Conservation (phyloP, 1,140 invertebrate genomes). For the Lethrus apterus region DNA sequence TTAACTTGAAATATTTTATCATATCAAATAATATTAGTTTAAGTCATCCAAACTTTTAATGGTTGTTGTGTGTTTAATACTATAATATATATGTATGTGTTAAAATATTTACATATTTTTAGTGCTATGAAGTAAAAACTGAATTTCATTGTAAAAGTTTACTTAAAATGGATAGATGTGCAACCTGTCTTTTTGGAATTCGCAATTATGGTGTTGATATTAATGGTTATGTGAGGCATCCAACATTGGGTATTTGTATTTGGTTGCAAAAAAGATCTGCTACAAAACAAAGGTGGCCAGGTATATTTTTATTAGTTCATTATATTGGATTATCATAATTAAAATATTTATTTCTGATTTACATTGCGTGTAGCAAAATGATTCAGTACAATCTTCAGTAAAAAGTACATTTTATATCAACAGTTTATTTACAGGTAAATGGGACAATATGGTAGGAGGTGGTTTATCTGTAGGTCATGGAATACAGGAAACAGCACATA, state of each 20-base stretch:
- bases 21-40: too few relatives aligned
- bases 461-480: constrained; percentile 82
- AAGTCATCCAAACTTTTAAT: not conserved
- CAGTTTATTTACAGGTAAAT: constrained; percentile 53
- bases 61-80: not conserved
- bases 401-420: too few relatives aligned
- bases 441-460: constrained; percentile 93
- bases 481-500: constrained; percentile 80
- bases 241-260: constrained; percentile 76
- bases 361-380: too few relatives aligned
- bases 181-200: constrained; percentile 87
- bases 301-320: constrained; percentile 41
- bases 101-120: constrained; percentile 36
- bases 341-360: constrained; percentile 3
- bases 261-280: constrained; percentile 87
- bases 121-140: constrained; percentile 79
- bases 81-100: too few relatives aligned
- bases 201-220: constrained; percentile 91
- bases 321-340: constrained; percentile 9
- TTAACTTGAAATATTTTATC: too few relatives aligned
- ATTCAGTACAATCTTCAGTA: too few relatives aligned
- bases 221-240: constrained; percentile 83
- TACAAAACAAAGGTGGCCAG: constrained; percentile 91
- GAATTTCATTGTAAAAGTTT: constrained; percentile 61
- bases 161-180: constrained; percentile 86